These are phyloP conservation scores for Heloderma charlesbogerti DNA, from an alignment of 2,113 vertebrate species.

Conservation along the genomic window DNA sequence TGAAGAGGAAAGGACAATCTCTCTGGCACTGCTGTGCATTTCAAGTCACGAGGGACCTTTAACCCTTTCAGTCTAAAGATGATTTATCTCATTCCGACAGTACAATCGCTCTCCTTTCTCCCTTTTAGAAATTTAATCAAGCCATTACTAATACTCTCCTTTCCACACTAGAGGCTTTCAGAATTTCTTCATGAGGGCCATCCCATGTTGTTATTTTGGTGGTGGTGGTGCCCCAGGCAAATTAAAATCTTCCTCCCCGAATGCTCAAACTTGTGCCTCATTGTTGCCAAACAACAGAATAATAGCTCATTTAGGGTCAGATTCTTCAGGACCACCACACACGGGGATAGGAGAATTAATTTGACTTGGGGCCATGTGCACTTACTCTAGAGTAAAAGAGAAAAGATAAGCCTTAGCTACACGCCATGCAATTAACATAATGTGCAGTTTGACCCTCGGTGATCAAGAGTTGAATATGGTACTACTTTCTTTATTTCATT, in stretches of 20 bases:
- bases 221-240: not conserved
- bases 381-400: not conserved
- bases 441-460: too few species aligned
- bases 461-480: not conserved
- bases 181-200: not conserved
- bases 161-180: not conserved
- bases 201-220: not conserved
- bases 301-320: not conserved
- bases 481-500: not conserved
- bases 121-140: constrained; percentile 41
- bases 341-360: not conserved
- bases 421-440: too few species aligned
- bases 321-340: not conserved
- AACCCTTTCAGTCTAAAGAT: constrained; percentile 44
- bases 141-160: constrained; percentile 9
- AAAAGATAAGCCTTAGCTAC: too few species aligned
- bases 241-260: not conserved
- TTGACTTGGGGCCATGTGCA: not conserved
- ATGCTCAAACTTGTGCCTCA: not conserved
- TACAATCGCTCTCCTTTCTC: constrained; percentile 29
- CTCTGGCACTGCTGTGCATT: constrained; percentile 44
- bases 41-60: constrained; percentile 53
- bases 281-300: not conserved
- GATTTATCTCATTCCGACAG: constrained; percentile 56
- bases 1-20: constrained; percentile 49